A percentile compares a stretch with the other conserved stretches of the same genome.
These are phyloP conservation scores for Alcedo atthis DNA, from an alignment of 2,797 vertebrate genomes.

Conservation along the genomic window DNA sequence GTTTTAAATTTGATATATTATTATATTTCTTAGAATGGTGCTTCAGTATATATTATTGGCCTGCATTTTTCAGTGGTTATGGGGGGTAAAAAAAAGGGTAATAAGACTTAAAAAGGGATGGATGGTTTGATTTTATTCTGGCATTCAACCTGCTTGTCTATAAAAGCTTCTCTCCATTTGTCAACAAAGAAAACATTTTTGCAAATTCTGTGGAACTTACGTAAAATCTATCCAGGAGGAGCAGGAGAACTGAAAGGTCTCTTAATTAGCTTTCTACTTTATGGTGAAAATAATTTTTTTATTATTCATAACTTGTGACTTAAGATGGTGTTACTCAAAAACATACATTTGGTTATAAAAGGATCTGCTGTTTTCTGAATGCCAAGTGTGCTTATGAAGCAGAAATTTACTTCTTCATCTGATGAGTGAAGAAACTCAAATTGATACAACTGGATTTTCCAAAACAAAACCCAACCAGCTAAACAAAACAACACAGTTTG, in stretches of 20 bases:
- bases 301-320: conserved; percentile 35
- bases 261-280: background rate
- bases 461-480: background rate
- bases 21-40: background rate
- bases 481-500: conserved; percentile 5
- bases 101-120: background rate
- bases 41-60: background rate
- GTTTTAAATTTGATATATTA: background rate
- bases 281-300: background rate
- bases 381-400: background rate
- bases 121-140: background rate
- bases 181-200: background rate
- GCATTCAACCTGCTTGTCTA: background rate
- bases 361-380: conserved; percentile 1
- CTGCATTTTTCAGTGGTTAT: background rate
- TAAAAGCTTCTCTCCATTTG: background rate
- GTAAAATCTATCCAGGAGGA: background rate
- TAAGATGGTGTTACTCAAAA: conserved; percentile 14
- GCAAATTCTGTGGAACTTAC: background rate
- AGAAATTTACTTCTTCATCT: conserved; percentile 32
- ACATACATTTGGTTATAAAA: background rate
- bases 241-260: background rate
- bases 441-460: conserved; percentile 49
- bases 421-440: conserved; percentile 33
- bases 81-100: background rate